These are phyloP conservation scores for Platygyra sinensis DNA, from an alignment of 64 coral and sea anemone genomes.

Conservation along the genomic window DNA sequence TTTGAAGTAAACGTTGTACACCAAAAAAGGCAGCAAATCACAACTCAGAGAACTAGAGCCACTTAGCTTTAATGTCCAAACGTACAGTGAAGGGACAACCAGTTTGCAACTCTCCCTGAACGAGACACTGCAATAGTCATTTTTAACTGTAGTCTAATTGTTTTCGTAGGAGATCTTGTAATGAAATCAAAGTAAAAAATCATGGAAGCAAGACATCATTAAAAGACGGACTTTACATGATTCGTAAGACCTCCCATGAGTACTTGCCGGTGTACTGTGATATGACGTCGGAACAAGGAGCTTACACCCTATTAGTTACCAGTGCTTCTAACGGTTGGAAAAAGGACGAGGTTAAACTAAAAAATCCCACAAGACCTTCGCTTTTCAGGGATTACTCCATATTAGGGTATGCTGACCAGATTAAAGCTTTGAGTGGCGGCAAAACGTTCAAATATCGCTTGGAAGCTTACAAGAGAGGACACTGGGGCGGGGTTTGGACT, in stretches of 20 bases:
- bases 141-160: not conserved
- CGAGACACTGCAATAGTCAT: too few species aligned
- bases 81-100: too few species aligned
- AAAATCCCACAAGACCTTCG: conserved; percentile 38
- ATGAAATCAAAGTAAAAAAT: conserved; percentile 27
- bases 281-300: conserved; percentile 55
- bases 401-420: conserved; percentile 43
- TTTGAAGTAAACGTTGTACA: too few species aligned
- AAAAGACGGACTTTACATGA: conserved; percentile 50
- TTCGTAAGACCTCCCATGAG: conserved; percentile 5
- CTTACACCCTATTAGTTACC: conserved; percentile 50
- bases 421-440: conserved; percentile 45
- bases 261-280: conserved; percentile 62
- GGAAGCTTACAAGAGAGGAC: conserved; percentile 48
- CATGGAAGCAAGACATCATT: not conserved
- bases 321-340: conserved; percentile 21
- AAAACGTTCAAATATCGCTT: conserved; percentile 56
- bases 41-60: too few species aligned
- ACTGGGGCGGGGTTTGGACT: conserved; percentile 66
- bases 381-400: conserved; percentile 60
- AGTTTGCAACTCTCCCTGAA: too few species aligned
- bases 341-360: conserved; percentile 30
- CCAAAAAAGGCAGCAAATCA: too few species aligned
- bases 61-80: too few species aligned
- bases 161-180: conserved; percentile 53